Evolutionary conservation across 2,113 vertebrate genomes (phyloP), one percentile per base, ranked within the genome.

Genomic region (Progne subis): DNA sequence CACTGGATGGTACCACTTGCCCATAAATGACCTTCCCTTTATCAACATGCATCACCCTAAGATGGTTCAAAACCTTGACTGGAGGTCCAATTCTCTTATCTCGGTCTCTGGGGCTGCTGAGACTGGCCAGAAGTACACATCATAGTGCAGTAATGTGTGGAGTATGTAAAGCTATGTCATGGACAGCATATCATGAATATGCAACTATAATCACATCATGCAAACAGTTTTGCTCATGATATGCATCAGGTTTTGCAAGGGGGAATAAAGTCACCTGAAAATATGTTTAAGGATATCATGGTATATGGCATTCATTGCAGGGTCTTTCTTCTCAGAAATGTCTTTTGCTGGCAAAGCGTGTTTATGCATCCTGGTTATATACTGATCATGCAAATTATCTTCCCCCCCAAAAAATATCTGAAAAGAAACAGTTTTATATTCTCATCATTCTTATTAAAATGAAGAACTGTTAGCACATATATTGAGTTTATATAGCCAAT

Each of bases 11-110:
- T 93, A 90, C 29, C 43, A 50, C 31, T 74, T 53, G 47, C 34
- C 47, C 39, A 74, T 63, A 92, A 90, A 93, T 86, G 63, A 88
- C 6, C 31, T 93, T 77, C 25, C 23, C n/a, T 90, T 82, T 90
- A 63, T 47, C 81, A 88, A 31, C 60, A 55, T 19, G 5, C 1
- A 1, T 49, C 78, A 88, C 23, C 8, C 7, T 70, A 50, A 47
- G 29, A 50, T 18, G 6, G 14, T 32, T 93, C 46, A 69, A 77
- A 90, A 83, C 21, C 6, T 63, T 83, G 53, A 77, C 7, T 31
- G 34, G 18, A 37, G 23, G 29, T 53, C 55, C n/a, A 70, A 14
- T 41, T 70, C 32, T 78, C 52, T 91, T 79, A 49, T 72, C 79
- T 82, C 2, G 2, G 10, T 37, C 41, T 82, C 71, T n/a, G 37